Evolutionary conservation across 2,113 vertebrate species (phyloP).

Genomic region (Puntigrus tetrazona): DNA sequence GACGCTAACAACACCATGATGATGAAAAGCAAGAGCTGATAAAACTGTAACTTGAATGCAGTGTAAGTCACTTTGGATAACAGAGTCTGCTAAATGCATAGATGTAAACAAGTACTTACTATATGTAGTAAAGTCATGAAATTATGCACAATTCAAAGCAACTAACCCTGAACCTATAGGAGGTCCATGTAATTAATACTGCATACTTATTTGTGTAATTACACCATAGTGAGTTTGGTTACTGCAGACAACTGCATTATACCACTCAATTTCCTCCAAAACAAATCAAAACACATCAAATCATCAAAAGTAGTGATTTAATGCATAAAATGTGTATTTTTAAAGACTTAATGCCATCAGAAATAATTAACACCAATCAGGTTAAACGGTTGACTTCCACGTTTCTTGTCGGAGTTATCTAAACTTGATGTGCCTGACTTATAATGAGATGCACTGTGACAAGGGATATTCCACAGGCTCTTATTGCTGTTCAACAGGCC

Average conservation of each 20-base stretch:
- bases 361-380: not conserved
- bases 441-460: not conserved
- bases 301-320: not conserved
- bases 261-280: not conserved
- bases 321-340: too few relatives aligned
- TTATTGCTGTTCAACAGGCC: conserved; percentile 32
- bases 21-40: too few relatives aligned
- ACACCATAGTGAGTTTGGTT: not conserved
- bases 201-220: not conserved
- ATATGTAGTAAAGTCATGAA: not conserved
- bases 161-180: not conserved
- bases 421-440: not conserved
- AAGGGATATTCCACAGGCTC: not conserved
- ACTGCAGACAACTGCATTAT: not conserved
- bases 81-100: too few relatives aligned
- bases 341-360: not conserved
- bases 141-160: not conserved
- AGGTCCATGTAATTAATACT: not conserved
- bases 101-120: too few relatives aligned
- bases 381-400: not conserved
- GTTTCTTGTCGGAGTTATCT: too few relatives aligned
- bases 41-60: too few relatives aligned
- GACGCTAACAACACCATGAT: too few relatives aligned
- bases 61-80: too few relatives aligned
- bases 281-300: not conserved